phyloP scores from a whole-genome alignment of 2,888 invertebrate species.

The Argyresthia albistria region DNA sequence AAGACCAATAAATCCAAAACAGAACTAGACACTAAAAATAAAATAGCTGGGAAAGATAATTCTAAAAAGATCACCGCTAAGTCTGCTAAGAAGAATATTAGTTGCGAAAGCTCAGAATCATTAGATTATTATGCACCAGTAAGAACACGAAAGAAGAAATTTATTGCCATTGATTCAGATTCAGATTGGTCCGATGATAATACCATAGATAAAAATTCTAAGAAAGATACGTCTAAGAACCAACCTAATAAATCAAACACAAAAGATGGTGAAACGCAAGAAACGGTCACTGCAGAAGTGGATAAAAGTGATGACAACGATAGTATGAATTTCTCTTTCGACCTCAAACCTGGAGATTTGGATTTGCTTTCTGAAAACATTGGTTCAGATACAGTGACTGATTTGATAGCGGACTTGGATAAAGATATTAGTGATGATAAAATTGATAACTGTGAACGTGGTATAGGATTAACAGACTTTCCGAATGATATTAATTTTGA shows the following conservation, averaged over 20 bases:
- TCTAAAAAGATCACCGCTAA: background rate
- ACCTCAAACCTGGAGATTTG: slow-evolving; percentile 25
- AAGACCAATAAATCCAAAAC: slow-evolving; percentile 10
- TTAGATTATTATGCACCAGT: slow-evolving; percentile 8
- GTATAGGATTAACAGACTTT: background rate
- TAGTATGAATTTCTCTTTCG: slow-evolving; percentile 1
- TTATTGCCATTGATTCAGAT: slow-evolving; percentile 19
- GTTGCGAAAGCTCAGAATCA: slow-evolving; percentile 10
- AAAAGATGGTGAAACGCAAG: background rate
- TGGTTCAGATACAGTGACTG: slow-evolving; percentile 37
- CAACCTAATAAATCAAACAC: background rate
- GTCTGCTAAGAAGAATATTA: slow-evolving; percentile 7
- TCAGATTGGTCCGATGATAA: slow-evolving; percentile 33
- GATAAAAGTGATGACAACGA: slow-evolving; percentile 1
- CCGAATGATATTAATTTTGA: background rate
- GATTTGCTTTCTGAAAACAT: slow-evolving; percentile 50
- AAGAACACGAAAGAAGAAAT: slow-evolving; percentile 21
- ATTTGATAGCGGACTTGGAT: slow-evolving; percentile 48
- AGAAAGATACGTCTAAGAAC: background rate
- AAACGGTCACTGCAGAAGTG: slow-evolving; percentile 4
- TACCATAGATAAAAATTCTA: slow-evolving; percentile 2
- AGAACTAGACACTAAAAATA: slow-evolving; percentile 7
- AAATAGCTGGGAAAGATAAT: slow-evolving; percentile 9
- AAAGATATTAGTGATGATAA: slow-evolving; percentile 22
- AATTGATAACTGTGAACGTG: background rate